Conservation (phyloP, 23 tunicate species). For the Oikopleura vanhoeffeni region DNA sequence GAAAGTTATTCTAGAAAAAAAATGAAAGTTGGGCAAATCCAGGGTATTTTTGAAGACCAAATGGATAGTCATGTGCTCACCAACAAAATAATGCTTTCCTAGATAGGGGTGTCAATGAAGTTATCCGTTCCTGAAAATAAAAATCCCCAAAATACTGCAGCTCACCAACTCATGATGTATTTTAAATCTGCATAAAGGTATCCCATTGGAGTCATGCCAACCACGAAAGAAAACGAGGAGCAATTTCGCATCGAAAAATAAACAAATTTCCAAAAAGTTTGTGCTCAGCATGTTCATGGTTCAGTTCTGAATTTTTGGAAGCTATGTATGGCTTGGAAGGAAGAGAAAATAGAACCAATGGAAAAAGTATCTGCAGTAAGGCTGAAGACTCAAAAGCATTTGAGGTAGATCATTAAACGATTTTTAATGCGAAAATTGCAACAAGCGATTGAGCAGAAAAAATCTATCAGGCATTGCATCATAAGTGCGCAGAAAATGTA, state of each 20-base stretch:
- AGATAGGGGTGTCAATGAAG: no score
- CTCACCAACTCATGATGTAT: background rate
- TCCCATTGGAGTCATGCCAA: background rate
- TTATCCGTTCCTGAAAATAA: background rate
- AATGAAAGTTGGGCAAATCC: no score
- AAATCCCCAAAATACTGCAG: background rate
- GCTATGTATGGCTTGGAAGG: background rate
- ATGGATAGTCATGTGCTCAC: no score
- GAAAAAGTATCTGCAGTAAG: background rate
- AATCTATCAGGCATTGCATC: background rate
- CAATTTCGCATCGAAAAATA: background rate
- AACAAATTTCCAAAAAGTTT: background rate
- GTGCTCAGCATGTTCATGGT: background rate
- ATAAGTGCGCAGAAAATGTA: background rate
- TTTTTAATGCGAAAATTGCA: background rate
- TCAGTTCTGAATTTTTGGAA: background rate
- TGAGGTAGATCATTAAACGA: background rate
- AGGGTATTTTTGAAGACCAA: no score
- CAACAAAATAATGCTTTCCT: no score
- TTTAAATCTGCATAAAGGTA: background rate
- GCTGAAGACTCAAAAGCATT: background rate
- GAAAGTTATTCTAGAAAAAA: no score
- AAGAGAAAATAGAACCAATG: background rate
- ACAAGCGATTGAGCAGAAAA: background rate
- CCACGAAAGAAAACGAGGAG: background rate